Conservation (phyloP, 2,113 vertebrate genomes). For the Fregetta grallaria region DNA sequence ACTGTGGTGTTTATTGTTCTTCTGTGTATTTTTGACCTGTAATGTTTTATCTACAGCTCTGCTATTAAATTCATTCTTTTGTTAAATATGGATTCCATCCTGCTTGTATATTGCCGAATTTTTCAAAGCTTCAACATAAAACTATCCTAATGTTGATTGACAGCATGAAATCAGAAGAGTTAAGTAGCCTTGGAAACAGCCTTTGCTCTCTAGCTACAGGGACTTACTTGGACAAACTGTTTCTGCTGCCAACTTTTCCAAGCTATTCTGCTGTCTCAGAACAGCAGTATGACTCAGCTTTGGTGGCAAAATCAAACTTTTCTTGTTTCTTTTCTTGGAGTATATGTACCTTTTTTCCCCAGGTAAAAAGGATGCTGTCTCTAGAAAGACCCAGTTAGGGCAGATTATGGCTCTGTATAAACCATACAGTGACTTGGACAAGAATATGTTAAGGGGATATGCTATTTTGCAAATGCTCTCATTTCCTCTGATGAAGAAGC, state of each 20-base stretch:
- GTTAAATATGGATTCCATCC: background rate
- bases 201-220: background rate
- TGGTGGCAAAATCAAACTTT: background rate
- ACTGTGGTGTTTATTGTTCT: slow-evolving; percentile 68
- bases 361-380: background rate
- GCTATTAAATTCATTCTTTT: slow-evolving; percentile 1
- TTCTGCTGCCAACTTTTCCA: background rate
- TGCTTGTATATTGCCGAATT: background rate
- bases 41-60: slow-evolving; percentile 61
- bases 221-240: background rate
- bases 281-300: background rate
- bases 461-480: background rate
- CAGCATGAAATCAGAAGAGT: background rate
- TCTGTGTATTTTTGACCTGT: slow-evolving; percentile 73
- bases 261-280: background rate
- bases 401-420: background rate
- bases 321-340: background rate
- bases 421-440: background rate
- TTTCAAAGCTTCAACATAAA: background rate
- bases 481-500: background rate
- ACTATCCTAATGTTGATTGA: background rate
- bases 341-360: background rate
- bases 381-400: background rate
- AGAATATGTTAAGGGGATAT: background rate
- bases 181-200: background rate